Percentiles rank a stretch among this genome's conserved stretches.
phyloP scores from a whole-genome alignment of 35 echinoderm and acorn worm genomes.

The Stichopus chloronotus region DNA sequence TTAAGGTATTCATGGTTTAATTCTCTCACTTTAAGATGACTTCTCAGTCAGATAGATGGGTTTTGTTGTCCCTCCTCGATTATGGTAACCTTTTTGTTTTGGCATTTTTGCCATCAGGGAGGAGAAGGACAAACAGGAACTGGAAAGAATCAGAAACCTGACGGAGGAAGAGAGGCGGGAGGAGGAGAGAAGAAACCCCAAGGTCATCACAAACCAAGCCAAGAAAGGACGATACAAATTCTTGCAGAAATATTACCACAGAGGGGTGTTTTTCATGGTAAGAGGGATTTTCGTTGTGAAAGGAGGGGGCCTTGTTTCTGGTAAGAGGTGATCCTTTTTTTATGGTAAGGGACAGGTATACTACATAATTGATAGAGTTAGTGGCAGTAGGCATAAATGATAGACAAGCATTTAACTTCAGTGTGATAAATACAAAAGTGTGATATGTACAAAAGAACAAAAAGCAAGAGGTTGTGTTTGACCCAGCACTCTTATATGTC shows the following conservation, averaged over 20 bases:
- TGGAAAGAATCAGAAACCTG: slow-evolving; percentile 77
- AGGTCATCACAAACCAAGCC: slow-evolving; percentile 77
- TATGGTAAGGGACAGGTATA: not conserved
- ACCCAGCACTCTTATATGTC: too few species aligned
- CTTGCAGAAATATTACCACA: slow-evolving; percentile 93
- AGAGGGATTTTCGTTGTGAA: not conserved
- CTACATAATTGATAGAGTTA: not conserved
- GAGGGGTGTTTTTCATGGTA: slow-evolving; percentile 91
- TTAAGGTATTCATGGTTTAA: too few species aligned
- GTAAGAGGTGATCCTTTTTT: not conserved
- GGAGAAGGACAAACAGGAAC: slow-evolving; percentile 83
- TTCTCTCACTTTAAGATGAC: too few species aligned
- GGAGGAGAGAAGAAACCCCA: slow-evolving; percentile 74
- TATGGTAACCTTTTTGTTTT: too few species aligned
- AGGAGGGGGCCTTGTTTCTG: not conserved
- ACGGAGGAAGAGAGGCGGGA: slow-evolving; percentile 88
- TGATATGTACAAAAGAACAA: not conserved
- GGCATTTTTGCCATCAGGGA: slow-evolving; percentile 39
- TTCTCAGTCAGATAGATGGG: too few species aligned
- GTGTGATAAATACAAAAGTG: not conserved
- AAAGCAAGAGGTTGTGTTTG: too few species aligned
- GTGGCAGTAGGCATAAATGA: not conserved
- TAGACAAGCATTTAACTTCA: not conserved
- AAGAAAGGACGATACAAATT: slow-evolving; percentile 90
- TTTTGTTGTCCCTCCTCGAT: too few species aligned